Conservation (phyloP, 2,113 vertebrate species). For the Emydocephalus ijimae region DNA sequence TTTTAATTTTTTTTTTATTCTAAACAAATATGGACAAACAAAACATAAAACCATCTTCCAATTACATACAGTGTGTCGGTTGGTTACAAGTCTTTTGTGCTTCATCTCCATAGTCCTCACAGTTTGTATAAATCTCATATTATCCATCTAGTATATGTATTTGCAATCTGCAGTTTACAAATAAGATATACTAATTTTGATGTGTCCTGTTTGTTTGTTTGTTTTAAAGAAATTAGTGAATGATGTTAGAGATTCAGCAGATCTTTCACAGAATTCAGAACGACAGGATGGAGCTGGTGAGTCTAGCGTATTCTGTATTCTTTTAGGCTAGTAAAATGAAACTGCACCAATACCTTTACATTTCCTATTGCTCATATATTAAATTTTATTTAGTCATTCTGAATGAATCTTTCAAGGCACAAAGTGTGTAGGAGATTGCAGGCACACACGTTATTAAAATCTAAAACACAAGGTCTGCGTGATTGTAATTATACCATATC, state of each 20-base stretch:
- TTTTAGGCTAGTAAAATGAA: background rate
- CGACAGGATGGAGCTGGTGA: conserved; percentile 82
- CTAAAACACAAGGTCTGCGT: background rate
- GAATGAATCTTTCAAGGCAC: background rate
- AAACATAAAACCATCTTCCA: too few species aligned
- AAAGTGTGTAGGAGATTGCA: background rate
- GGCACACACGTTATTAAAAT: background rate
- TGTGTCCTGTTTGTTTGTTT: conserved; percentile 31
- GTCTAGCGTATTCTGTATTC: background rate
- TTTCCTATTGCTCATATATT: background rate
- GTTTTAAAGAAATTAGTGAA: conserved; percentile 72
- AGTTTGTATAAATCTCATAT: too few species aligned
- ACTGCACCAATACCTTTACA: background rate
- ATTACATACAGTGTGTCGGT: too few species aligned
- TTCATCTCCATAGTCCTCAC: too few species aligned
- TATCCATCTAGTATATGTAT: too few species aligned
- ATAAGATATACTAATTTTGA: background rate
- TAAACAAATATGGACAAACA: too few species aligned
- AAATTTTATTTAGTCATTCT: background rate
- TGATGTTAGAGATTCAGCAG: conserved; percentile 67
- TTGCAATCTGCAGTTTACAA: background rate
- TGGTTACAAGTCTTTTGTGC: too few species aligned
- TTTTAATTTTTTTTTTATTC: too few species aligned
- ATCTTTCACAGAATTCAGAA: conserved; percentile 70
- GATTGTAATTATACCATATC: background rate